Base-by-base conservation (phyloP, 1,140 invertebrate genomes). In the Contarinia nasturtii region DNA sequence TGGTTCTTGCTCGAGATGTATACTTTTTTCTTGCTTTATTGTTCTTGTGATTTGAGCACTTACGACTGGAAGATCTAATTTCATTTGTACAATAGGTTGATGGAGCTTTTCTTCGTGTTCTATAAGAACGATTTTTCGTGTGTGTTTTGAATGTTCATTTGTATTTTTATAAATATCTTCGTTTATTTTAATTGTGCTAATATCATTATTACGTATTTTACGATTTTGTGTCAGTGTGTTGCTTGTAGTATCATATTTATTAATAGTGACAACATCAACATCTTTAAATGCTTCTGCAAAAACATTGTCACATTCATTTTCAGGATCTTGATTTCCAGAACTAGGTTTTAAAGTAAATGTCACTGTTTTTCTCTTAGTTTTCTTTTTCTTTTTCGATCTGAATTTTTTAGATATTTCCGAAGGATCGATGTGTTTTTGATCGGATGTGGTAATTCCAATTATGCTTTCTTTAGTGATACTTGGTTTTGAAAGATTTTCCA, bases 81-180 rank as follows among this genome's bases (percentile, higher is more conserved):
- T 76, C 27, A 77, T 61, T 51, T 74, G 71, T 56, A 75, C 65
- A 11, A 77, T 69, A 22, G 76, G 75, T 50, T 73, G 71, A 57
- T 75, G 65, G 65, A 71, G 72, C 48, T 74, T 70, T 62, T 77
- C 74, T 66, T 79, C 76, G 48, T 79, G 76, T 33, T 76, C 77
- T 47, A 79, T 77, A 19, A 79, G 57, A 50, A 75, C 72, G 46
- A 78, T 70, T 55, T 73, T 78, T 51, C 68, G 71, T 36, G 74
- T 74, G 57, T 69, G 64, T 49, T 61, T 43, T 43, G 19, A 43
- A 20, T 4, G 4, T 5, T 20, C 41, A 14, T 5, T 19, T 14
- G 12, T 18, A 43, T 20, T 2, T 19, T 41, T 15, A 41, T 7
- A 12, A 10, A 41, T n/a, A 41, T 41, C 15, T 7, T 18, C 38